Evolutionary conservation across 1,140 invertebrate genomes (phyloP), one percentile per base, ranked within the genome.

Genomic region (Gonioctena quinquepunctata): DNA sequence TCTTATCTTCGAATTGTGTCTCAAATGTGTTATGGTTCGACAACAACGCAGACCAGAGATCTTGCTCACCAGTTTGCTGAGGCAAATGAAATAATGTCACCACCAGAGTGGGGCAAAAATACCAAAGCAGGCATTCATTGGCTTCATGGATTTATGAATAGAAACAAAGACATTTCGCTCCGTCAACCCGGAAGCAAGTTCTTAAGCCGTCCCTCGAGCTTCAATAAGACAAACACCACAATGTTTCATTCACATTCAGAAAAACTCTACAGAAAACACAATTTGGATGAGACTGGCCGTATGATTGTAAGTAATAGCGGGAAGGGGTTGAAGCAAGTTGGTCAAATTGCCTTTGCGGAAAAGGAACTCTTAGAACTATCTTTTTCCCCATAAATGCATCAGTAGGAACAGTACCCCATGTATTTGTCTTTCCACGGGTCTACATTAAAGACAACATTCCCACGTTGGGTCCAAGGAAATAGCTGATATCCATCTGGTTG

Each of bases 201-300:
- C 52, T 27, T 60, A 49, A 70, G 75, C 70, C 19, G 25, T 6
- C 16, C 57, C 18, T 28, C 27, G 3, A 52, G 54, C 25, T 72
- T 64, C 49, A 86, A 86, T 67, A 70, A 73, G 66, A 60, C 63
- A 7, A 84, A 84, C 72, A 79, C 84, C 1, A 49, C 84, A 1
- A 59, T 61, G 23, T 85, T 85, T 77, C 85, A 75, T 77, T 68
- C 77, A 42, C 83, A 81, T 70, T 82, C n/a, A 66, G 70, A 76
- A 66, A 77, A 66, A 54, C 70, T 80, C 13, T 72, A 81, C 50
- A 71, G 67, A 50, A 75, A 73, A 48, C 33, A 79, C 61, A 81
- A 79, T 57, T 66, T 71, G 13, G 85, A 87, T 76, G 86, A 87
- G 75, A 86, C 83, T 4, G 86, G 84, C 11, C 71, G 85, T 42